These are phyloP conservation scores for Urosaurus nigricauda DNA, from an alignment of 2,797 vertebrate species.

Conservation along the genomic window DNA sequence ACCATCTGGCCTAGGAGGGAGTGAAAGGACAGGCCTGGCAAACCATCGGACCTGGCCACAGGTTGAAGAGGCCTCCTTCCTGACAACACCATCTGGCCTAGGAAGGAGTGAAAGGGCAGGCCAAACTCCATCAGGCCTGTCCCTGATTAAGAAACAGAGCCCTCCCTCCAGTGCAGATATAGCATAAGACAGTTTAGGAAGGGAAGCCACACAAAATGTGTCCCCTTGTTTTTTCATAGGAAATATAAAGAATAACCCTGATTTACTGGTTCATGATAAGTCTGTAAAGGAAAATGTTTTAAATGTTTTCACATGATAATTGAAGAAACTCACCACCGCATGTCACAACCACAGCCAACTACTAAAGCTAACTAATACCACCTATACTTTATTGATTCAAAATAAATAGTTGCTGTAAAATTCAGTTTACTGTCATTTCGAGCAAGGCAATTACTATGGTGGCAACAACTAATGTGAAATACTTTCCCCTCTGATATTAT, in stretches of 20 bases:
- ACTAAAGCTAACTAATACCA: not conserved
- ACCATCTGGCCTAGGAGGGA: too few species aligned
- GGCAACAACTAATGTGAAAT: not conserved
- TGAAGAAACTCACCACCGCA: not conserved
- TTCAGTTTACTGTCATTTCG: not conserved
- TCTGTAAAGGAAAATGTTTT: not conserved
- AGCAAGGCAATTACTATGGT: not conserved
- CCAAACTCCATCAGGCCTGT: too few species aligned
- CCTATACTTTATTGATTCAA: not conserved
- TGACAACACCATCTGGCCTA: too few species aligned
- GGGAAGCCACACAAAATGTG: not conserved
- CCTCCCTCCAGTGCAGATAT: too few species aligned
- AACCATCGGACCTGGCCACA: too few species aligned
- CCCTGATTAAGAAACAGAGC: too few species aligned
- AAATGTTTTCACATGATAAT: not conserved
- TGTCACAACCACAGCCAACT: not conserved
- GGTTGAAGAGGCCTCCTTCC: too few species aligned
- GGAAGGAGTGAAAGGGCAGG: too few species aligned
- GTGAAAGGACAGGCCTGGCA: too few species aligned
- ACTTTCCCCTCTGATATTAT: not conserved
- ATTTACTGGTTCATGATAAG: not conserved
- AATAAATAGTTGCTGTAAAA: not conserved
- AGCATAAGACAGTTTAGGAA: not conserved
- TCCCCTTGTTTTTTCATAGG: not conserved
- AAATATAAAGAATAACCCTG: not conserved